Evolutionary conservation across 2,113 vertebrate species (phyloP).

Genomic region (Nematolebias whitei): DNA sequence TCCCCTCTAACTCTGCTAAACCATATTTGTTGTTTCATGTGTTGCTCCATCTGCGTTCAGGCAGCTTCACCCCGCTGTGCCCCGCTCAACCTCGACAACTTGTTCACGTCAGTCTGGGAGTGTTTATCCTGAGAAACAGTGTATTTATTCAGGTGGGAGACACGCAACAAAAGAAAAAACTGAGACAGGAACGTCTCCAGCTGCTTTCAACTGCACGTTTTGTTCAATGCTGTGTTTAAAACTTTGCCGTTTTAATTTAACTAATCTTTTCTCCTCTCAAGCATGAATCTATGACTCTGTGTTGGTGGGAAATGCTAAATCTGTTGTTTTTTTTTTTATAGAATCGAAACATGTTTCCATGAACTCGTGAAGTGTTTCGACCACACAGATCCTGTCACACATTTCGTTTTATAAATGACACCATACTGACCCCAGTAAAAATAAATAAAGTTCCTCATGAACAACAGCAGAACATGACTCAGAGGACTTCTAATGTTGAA

Average conservation of each 20-base stretch:
- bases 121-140: constrained; percentile 50
- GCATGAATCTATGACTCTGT: not conserved
- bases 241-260: no score
- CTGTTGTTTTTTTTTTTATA: constrained; percentile 1
- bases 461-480: constrained; percentile 5
- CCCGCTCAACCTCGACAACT: not conserved
- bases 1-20: constrained; percentile 25
- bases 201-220: constrained; percentile 27
- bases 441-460: not conserved
- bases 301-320: constrained; percentile 14
- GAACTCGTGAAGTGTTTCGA: not conserved
- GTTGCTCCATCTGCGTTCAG: constrained; percentile 53
- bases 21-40: constrained; percentile 52
- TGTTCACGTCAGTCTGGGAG: constrained; percentile 30
- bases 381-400: not conserved
- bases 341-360: constrained; percentile 8
- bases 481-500: not conserved
- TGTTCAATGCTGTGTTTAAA: constrained; percentile 82
- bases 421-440: not conserved
- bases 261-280: no score
- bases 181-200: constrained; percentile 18
- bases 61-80: constrained; percentile 18
- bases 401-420: not conserved
- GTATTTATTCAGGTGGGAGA: constrained; percentile 69
- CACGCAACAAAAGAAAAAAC: constrained; percentile 20